A percentile compares a stretch with the other conserved stretches of the same genome.
Evolutionary conservation across 2,888 invertebrate species (phyloP).

Genomic region (Tetheella fluctuosa): DNA sequence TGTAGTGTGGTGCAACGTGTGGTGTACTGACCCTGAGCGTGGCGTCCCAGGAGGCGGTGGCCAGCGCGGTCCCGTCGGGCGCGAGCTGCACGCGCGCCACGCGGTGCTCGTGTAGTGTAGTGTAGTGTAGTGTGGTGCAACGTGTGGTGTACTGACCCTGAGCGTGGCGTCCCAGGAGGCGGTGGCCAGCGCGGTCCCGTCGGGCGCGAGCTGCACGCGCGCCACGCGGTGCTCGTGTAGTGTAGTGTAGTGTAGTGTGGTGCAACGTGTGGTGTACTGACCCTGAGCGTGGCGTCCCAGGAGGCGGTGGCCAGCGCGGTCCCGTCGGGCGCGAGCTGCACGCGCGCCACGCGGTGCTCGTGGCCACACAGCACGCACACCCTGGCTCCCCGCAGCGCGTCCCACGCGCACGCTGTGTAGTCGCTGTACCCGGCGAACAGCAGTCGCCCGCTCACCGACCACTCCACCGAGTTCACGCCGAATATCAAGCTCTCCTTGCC

Average conservation of each 20-base stretch:
- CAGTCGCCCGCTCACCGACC: slow-evolving; percentile 97
- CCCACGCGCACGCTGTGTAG: slow-evolving; percentile 99
- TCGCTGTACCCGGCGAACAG: slow-evolving; percentile 99
- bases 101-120: no score
- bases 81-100: no score
- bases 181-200: no score
- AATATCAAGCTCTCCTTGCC: slow-evolving; percentile 91
- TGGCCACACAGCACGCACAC: slow-evolving; percentile 97
- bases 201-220: no score
- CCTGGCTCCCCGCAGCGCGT: slow-evolving; percentile 96
- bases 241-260: background rate
- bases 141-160: no score
- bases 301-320: slow-evolving; percentile 98
- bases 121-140: no score
- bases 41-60: no score
- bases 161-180: no score
- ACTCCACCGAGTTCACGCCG: slow-evolving; percentile 93
- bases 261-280: slow-evolving; percentile 93
- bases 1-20: no score
- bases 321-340: slow-evolving; percentile 98
- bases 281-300: slow-evolving; percentile 88
- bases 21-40: no score
- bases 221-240: no score
- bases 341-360: slow-evolving; percentile 96
- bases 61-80: no score